A percentile compares a stretch with the other conserved stretches of the same genome.
Conservation (phyloP, 2,888 invertebrate species). For the Fabriciana adippe region DNA sequence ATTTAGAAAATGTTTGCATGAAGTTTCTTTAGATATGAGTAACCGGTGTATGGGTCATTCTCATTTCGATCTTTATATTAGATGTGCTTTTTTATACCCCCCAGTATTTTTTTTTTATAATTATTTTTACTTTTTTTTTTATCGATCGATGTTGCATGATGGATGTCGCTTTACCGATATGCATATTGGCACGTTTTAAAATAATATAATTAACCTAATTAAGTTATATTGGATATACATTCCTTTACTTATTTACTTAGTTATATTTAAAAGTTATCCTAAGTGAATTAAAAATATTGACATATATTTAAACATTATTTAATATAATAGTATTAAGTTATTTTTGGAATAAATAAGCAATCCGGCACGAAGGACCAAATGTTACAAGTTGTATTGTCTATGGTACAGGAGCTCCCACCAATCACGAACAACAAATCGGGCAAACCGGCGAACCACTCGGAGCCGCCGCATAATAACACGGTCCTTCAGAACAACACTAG, state of each 20-base stretch:
- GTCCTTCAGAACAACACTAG: slow-evolving; percentile 54
- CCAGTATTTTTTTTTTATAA: slow-evolving; percentile 46
- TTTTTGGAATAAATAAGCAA: slow-evolving; percentile 13
- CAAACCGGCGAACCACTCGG: slow-evolving; percentile 56
- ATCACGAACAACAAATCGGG: slow-evolving; percentile 69
- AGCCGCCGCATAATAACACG: slow-evolving; percentile 49
- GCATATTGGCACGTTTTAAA: slow-evolving; percentile 71
- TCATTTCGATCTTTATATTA: slow-evolving; percentile 71
- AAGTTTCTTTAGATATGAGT: slow-evolving; percentile 40
- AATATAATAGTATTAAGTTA: slow-evolving; percentile 8
- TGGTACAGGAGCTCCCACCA: slow-evolving; percentile 72
- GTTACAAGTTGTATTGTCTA: slow-evolving; percentile 22
- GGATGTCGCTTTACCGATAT: slow-evolving; percentile 69
- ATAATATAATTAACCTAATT: slow-evolving; percentile 44
- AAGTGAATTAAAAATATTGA: neutral
- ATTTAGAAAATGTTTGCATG: slow-evolving; percentile 40
- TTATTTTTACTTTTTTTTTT: slow-evolving; percentile 47
- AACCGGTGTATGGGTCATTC: slow-evolving; percentile 68
- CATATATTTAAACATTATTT: neutral
- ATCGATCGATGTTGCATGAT: slow-evolving; percentile 74
- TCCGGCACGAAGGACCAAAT: slow-evolving; percentile 17
- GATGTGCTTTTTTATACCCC: slow-evolving; percentile 52
- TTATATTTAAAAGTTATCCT: neutral
- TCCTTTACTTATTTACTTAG: slow-evolving; percentile 20
- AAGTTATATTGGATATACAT: slow-evolving; percentile 22